These are phyloP conservation scores for Ormyrus labotus DNA, from an alignment of 2,888 invertebrate species.

Conservation along the genomic window DNA sequence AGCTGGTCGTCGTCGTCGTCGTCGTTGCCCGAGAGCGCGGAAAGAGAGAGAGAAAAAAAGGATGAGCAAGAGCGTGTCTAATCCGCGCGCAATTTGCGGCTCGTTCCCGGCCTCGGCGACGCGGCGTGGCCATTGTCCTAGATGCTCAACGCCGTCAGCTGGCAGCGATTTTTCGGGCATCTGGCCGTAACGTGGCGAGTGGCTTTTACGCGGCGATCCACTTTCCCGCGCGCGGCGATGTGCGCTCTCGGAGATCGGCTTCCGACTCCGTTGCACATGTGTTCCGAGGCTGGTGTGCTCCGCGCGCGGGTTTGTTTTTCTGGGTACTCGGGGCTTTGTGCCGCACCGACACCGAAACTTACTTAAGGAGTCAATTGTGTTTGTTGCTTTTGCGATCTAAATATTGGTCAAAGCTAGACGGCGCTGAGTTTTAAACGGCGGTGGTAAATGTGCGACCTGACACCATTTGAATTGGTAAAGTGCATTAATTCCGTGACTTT, in stretches of 20 bases:
- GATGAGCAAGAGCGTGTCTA: no score
- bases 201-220: background rate
- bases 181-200: slow-evolving; percentile 14
- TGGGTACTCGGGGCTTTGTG: background rate
- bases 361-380: slow-evolving; percentile 1
- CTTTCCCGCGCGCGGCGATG: no score
- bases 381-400: background rate
- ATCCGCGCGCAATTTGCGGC: no score
- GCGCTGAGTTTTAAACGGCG: no score
- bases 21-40: no score
- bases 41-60: no score
- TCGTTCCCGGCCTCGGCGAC: background rate
- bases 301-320: background rate
- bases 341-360: background rate
- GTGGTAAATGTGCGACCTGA: no score
- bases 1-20: no score
- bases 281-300: background rate
- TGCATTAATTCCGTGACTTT: no score
- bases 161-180: background rate
- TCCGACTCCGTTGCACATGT: background rate
- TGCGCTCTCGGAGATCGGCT: background rate
- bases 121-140: background rate
- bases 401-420: no score
- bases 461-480: no score
- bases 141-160: background rate